Base-by-base conservation (phyloP, 2,888 invertebrate species). In the Ectemnius cavifrons region DNA sequence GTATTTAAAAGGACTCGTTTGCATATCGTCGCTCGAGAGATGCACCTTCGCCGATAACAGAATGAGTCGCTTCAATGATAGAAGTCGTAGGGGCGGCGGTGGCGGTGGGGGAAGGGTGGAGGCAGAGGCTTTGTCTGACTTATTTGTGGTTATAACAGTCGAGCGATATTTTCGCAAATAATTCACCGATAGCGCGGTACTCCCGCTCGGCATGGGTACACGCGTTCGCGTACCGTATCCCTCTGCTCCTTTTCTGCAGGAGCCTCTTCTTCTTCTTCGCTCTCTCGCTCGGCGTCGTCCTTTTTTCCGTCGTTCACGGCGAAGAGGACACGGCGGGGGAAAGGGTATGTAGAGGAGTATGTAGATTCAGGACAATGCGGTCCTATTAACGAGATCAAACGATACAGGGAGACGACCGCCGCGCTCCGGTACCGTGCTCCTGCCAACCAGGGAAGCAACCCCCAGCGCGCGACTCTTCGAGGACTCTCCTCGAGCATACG, bases 311-410 rank as follows among this genome's bases (percentile, higher is more conserved):
- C 37, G 37, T 37, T 37, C 37, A 37, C 37, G 37, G 59, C 56
- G 64, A 27, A 59, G 74, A 78, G 76, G 71, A 79, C 82, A 73
- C 75, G 76, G 82, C 73, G 84, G 72, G 75, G 77, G 75, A 78
- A 75, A 76, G 74, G 80, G 80, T 78, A 80, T 74, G 82, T 80
- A 82, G 82, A 81, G 79, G 80, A 81, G 82, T 83, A 86, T 85
- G 86, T 85, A 84, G 84, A 85, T 85, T 82, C 83, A 81, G 84
- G 85, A 87, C 87, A 87, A 87, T 87, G 87, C 86, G 84, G 87
- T 86, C 87, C 87, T 87, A 87, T 87, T 87, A 87, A 87, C 87
- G 86, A 87, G 87, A 87, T 87, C 87, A 86, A 87, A 87, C 86
- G 87, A 87, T 87, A 87, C 86, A 87, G 75, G 84, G 71, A 76